Evolutionary conservation across 2,113 vertebrate species (phyloP), one percentile per base, ranked within the genome.

Genomic region (Cheirogaleus medius): DNA sequence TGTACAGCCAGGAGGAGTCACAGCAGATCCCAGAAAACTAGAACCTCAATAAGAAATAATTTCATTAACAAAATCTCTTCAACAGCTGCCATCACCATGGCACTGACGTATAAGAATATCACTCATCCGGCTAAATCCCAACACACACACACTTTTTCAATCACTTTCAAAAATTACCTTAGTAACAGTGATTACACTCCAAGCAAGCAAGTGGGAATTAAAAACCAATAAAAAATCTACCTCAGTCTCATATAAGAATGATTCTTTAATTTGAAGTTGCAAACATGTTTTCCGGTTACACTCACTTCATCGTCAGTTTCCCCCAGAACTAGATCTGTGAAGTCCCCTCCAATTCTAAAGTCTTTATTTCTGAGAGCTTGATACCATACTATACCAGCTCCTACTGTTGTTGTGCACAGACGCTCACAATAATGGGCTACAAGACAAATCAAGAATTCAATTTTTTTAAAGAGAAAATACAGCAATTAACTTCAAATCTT

Each of bases 401-500:
- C 47, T 23, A 0, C 54, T 14, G 1, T 27, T 42, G 39, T 58
- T 25, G 27, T 23, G 12, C 17, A 27, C 5, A 42, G 78, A 5
- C 66, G 42, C 34, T 34, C 37, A 7, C 0, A 18, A 34, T 44
- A 17, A 82, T 23, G 37, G 52, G 10, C 13, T 21, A 14, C 17
- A 92, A 68, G 60, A 32, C n/a, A 90, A 78, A 87, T 0, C 0
- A 5, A 81, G 10, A 3, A 27, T 87, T 87, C 49, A 27, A 0
- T 64, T 49, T 77, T 69, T 66, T 37, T 44, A 60, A 74, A 60
- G 18, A 85, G 1, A 52, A 18, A 37, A 39, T 4, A 74, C 3
- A 76, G 8, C 29, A 90, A 82, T 91, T 47, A 77, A 86, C 73
- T 91, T 92, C 37, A 95, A 85, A 52, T 63, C n/a, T 64, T 25